These are phyloP conservation scores for Eristalis intricaria DNA, from an alignment of 2,888 invertebrate species.

Conservation along the genomic window DNA sequence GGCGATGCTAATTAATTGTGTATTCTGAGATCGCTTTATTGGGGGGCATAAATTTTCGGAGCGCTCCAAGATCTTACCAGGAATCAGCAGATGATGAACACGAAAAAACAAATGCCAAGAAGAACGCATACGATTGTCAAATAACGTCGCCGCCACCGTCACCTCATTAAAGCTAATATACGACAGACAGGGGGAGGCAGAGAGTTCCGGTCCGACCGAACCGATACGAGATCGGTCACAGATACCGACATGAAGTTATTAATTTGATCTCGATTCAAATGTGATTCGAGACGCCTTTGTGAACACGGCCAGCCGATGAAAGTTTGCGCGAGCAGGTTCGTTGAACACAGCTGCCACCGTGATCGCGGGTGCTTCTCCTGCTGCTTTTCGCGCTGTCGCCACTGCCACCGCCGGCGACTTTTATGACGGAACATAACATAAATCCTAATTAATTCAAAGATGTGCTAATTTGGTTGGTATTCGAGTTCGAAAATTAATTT, in stretches of 20 bases:
- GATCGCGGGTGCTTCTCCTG: neutral
- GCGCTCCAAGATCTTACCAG: constrained; percentile 33
- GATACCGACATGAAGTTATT: constrained; percentile 43
- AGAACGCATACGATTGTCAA: constrained; percentile 37
- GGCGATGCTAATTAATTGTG: constrained; percentile 60
- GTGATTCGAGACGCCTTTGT: constrained; percentile 55
- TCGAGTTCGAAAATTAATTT: constrained; percentile 47
- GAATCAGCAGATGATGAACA: constrained; percentile 22
- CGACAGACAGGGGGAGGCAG: constrained; percentile 18
- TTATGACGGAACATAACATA: constrained; percentile 60
- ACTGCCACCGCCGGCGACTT: constrained; percentile 14
- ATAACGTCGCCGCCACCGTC: constrained; percentile 51
- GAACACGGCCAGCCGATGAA: constrained; percentile 19
- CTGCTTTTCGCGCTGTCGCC: neutral
- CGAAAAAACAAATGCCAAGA: neutral
- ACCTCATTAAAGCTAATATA: constrained; percentile 56
- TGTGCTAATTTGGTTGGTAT: constrained; percentile 65
- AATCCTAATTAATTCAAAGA: constrained; percentile 70
- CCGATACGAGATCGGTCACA: constrained; percentile 42
- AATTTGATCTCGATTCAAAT: constrained; percentile 46
- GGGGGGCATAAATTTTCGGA: constrained; percentile 41
- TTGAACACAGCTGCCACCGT: neutral
- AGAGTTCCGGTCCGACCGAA: constrained; percentile 23
- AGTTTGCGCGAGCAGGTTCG: neutral
- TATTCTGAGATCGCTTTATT: constrained; percentile 56